A percentile compares a stretch with the other conserved stretches of the same genome.
Conservation (phyloP, 1,140 invertebrate species). For the Drosophila miranda region DNA sequence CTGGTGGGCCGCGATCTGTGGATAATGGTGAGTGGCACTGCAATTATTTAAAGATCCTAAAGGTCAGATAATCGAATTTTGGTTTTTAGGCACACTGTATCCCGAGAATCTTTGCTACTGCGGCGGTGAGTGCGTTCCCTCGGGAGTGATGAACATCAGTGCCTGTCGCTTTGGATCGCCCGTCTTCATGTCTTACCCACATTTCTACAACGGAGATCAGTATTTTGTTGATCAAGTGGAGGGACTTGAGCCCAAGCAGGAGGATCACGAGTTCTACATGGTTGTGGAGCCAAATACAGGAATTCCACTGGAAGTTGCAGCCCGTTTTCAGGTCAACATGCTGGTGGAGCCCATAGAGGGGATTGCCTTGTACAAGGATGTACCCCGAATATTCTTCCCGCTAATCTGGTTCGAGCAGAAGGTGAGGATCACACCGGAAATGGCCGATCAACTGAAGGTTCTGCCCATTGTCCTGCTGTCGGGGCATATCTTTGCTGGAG, state of each 20-base stretch:
- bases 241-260: constrained; percentile 87
- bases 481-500: constrained; percentile 72
- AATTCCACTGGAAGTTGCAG: constrained; percentile 89
- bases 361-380: constrained; percentile 86
- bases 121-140: constrained; percentile 87
- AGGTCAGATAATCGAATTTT: constrained; percentile 45
- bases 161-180: constrained; percentile 90
- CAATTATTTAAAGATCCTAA: too few relatives aligned
- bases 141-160: constrained; percentile 88
- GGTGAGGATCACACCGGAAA: constrained; percentile 84
- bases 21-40: constrained; percentile 84
- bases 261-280: constrained; percentile 88
- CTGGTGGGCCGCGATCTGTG: constrained; percentile 83
- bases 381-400: constrained; percentile 88
- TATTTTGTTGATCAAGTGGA: constrained; percentile 86
- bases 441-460: constrained; percentile 81
- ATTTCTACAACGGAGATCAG: constrained; percentile 91
- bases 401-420: constrained; percentile 90
- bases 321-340: constrained; percentile 90
- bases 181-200: constrained; percentile 92
- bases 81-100: constrained; percentile 83
- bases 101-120: constrained; percentile 88
- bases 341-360: constrained; percentile 86
- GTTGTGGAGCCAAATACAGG: constrained; percentile 89
- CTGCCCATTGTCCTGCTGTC: constrained; percentile 54